phyloP scores from a whole-genome alignment of 2,888 invertebrate species.

The Sicus ferrugineus region DNA sequence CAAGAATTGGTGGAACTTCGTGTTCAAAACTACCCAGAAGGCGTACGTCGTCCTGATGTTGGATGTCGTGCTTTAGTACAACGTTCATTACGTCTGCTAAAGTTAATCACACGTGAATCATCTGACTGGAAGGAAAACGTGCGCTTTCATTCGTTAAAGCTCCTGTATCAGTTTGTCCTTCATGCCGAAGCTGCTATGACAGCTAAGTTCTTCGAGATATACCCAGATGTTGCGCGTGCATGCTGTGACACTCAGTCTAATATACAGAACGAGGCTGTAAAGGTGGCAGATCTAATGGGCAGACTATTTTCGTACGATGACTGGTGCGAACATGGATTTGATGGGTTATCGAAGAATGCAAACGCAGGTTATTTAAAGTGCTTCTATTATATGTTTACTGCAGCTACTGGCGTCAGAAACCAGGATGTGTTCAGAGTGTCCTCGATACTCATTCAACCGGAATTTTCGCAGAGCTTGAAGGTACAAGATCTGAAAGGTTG shows the following conservation, averaged over 20 bases:
- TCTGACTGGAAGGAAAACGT: slow-evolving; percentile 64
- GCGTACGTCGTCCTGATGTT: slow-evolving; percentile 79
- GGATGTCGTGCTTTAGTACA: slow-evolving; percentile 85
- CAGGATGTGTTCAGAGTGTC: slow-evolving; percentile 52
- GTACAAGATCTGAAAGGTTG: slow-evolving; percentile 23
- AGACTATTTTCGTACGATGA: slow-evolving; percentile 56
- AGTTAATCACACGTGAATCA: slow-evolving; percentile 57
- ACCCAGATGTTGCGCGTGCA: slow-evolving; percentile 55
- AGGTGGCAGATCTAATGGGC: slow-evolving; percentile 61
- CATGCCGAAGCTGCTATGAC: slow-evolving; percentile 62
- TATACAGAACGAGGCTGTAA: slow-evolving; percentile 55
- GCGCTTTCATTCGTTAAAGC: slow-evolving; percentile 59
- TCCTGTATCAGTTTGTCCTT: slow-evolving; percentile 61
- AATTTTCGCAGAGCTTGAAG: slow-evolving; percentile 56
- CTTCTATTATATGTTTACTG: slow-evolving; percentile 57
- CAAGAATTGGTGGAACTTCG: slow-evolving; percentile 77
- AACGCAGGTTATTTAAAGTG: slow-evolving; percentile 58
- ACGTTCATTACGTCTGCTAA: slow-evolving; percentile 67
- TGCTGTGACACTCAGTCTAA: slow-evolving; percentile 54
- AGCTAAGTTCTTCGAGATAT: slow-evolving; percentile 61
- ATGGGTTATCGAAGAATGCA: slow-evolving; percentile 53
- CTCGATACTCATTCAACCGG: slow-evolving; percentile 48
- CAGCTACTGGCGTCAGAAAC: slow-evolving; percentile 44
- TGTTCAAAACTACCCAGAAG: slow-evolving; percentile 77
- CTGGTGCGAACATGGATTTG: slow-evolving; percentile 59